Conservation (phyloP, 2,797 vertebrate genomes). For the Microchirus variegatus region DNA sequence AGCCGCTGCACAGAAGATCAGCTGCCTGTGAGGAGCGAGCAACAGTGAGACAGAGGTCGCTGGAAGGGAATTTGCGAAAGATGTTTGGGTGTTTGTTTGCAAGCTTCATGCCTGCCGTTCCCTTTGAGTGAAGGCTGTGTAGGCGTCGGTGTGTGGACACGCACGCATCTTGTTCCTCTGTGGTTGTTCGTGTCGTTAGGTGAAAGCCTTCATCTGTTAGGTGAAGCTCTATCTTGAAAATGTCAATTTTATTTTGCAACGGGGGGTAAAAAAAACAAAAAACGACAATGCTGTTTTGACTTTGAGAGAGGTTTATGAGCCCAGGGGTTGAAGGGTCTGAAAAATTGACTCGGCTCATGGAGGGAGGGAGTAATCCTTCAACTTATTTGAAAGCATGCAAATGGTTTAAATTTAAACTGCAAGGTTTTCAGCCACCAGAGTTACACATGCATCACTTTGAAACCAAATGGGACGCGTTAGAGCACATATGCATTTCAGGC, state of each 20-base stretch:
- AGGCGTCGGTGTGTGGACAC: constrained; percentile 27
- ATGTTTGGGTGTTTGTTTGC: constrained; percentile 38
- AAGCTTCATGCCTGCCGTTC: constrained; percentile 33
- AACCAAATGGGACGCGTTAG: constrained; percentile 23
- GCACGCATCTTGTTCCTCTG: constrained; percentile 13
- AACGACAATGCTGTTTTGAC: constrained; percentile 41
- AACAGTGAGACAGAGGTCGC: constrained; percentile 35
- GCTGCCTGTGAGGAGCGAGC: constrained; percentile 52
- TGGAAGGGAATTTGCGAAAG: constrained; percentile 45
- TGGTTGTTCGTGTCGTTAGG: constrained; percentile 21
- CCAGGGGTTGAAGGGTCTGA: constrained; percentile 26
- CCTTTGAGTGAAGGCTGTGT: constrained; percentile 22
- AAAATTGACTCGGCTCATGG: constrained; percentile 44
- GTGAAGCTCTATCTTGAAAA: constrained; percentile 22
- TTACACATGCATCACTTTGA: constrained; percentile 22
- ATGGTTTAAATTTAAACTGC: constrained; percentile 41
- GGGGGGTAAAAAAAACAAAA: background rate
- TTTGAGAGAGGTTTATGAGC: constrained; percentile 52
- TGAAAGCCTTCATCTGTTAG: constrained; percentile 44
- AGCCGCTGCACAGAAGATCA: constrained; percentile 60
- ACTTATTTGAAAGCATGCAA: constrained; percentile 57
- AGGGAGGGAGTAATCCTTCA: constrained; percentile 52
- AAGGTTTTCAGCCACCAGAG: constrained; percentile 34
- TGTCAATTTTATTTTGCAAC: background rate
- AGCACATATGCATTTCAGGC: background rate